A percentile compares a stretch with the other conserved stretches of the same genome.
These are phyloP conservation scores for western clawed frog (Xenopus tropicalis) DNA, from an alignment of 2,113 vertebrate genomes.

Conservation along the genomic window DNA sequence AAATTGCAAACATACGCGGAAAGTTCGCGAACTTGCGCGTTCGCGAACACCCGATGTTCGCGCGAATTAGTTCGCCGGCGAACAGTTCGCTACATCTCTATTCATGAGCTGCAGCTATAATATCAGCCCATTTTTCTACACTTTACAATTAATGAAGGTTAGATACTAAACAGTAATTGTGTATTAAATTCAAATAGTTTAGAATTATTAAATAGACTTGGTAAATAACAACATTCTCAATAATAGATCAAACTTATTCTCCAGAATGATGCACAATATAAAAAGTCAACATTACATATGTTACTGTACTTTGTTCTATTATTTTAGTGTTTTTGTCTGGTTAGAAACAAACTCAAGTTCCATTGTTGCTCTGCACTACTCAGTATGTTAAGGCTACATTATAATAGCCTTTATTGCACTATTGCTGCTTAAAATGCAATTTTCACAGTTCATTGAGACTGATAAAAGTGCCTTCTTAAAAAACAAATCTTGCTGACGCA, in stretches of 20 bases:
- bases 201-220: too few relatives aligned
- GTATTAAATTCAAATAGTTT: too few relatives aligned
- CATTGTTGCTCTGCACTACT: neutral
- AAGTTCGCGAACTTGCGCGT: too few relatives aligned
- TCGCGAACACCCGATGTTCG: too few relatives aligned
- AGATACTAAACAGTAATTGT: too few relatives aligned
- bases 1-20: too few relatives aligned
- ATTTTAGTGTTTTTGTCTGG: neutral
- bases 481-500: conserved; percentile 37
- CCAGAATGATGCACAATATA: neutral
- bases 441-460: conserved; percentile 39
- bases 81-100: too few relatives aligned
- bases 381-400: conserved; percentile 4
- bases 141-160: too few relatives aligned
- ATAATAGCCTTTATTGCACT: conserved; percentile 11
- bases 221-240: too few relatives aligned
- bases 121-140: too few relatives aligned
- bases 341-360: conserved; percentile 9
- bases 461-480: conserved; percentile 27
- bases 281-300: neutral
- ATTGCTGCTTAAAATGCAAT: conserved; percentile 32
- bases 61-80: too few relatives aligned
- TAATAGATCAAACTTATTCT: neutral
- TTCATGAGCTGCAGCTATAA: too few relatives aligned
- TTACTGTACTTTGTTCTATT: neutral